Base-by-base conservation (phyloP, 2,888 invertebrate species). In the Lottia gigantea region DNA sequence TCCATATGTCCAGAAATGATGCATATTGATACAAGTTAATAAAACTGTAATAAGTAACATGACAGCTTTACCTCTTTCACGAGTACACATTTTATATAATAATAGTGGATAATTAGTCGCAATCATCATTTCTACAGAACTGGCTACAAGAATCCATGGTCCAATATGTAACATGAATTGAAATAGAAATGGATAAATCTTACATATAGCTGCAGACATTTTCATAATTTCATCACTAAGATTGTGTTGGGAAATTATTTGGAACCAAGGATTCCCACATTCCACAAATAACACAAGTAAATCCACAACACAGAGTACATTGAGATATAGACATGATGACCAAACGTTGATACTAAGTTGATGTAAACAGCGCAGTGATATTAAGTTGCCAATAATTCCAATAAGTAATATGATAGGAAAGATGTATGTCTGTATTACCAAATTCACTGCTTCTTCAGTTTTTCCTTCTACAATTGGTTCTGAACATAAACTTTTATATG, bases 1-100 rank as follows among this genome's bases (percentile, higher is more conserved):
- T 7, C 86, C 86, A 40, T 79, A 78, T 1, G 86, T 85, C 88
- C 88, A 88, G 82, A 88, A 88, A 76, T 80, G 85, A 73, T 87
- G 86, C 46, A 86, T 82, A 74, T 87, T 86, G 61, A 87, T 74
- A 69, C 85, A 85, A 45, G 85, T 80, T 1, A 87, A 76, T 2
- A 88, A 64, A 7, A 88, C 85, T n/a, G 81, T 82, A 26, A 86
- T 81, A 23, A 88, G 79, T 19, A 87, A 74, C 25, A 85, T 76
- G 63, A 85, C 79, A 14, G 86, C 84, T 19, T 80, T 79, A 11
- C 83, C 84, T 7, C 84, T 78, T 70, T 86, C 85, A 3, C 80
- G 66, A 4, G 83, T 83, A 74, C 87, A 87, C 76, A 86, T 82
- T 62, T 72, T 72, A 70, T 84, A 82, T 25, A 84, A 83, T 65